Evolutionary conservation across 1,140 invertebrate species (phyloP).

Genomic region (Bombus breviceps): DNA sequence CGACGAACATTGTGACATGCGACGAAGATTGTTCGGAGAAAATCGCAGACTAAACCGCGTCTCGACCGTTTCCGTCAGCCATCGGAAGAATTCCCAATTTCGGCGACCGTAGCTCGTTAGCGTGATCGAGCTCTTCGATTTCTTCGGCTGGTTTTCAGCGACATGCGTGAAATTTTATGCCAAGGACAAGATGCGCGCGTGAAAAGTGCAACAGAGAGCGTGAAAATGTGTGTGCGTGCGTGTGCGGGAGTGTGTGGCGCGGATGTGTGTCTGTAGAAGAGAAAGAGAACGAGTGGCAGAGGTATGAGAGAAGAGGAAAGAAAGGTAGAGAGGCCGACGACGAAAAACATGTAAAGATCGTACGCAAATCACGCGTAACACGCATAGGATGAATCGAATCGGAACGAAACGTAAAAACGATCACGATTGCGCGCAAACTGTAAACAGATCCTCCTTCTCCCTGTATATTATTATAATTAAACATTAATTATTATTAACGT

Average conservation of each 20-base stretch:
- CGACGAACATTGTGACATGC: no score
- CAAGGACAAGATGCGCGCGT: slow-evolving; percentile 11
- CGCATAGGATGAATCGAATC: slow-evolving; percentile 7
- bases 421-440: slow-evolving; percentile 39
- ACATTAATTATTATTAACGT: slow-evolving; percentile 81
- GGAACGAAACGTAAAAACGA: slow-evolving; percentile 48
- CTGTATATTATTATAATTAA: slow-evolving; percentile 81
- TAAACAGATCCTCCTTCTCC: slow-evolving; percentile 52
- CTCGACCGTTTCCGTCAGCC: no score
- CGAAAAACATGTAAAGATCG: slow-evolving; percentile 44
- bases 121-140: slow-evolving; percentile 27
- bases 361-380: slow-evolving; percentile 29
- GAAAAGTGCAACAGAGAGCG: not conserved
- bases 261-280: not conserved
- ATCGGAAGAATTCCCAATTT: no score
- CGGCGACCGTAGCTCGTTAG: no score
- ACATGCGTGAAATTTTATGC: slow-evolving; percentile 4
- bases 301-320: not conserved
- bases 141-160: not conserved
- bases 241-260: rapidly evolving
- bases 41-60: no score
- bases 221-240: not conserved
- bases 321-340: not conserved
- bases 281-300: not conserved
- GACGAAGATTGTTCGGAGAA: no score